Conservation (phyloP, 2,888 invertebrate genomes). For the Nasonia oneida region DNA sequence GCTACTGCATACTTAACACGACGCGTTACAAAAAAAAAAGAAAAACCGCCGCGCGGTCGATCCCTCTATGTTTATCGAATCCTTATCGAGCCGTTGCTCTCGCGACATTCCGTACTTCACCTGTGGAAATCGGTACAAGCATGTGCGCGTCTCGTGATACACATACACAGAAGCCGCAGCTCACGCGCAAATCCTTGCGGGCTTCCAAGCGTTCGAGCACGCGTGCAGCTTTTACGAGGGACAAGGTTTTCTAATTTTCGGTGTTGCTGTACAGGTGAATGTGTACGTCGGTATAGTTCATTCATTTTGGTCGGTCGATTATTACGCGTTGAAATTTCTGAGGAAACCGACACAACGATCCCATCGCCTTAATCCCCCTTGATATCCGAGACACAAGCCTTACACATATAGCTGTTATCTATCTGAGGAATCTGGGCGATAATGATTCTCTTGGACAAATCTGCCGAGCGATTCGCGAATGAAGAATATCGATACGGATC, state of each 20-base stretch:
- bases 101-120: not conserved
- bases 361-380: not conserved
- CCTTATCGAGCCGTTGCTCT: slow-evolving; percentile 16
- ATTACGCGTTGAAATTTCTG: not conserved
- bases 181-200: slow-evolving; percentile 15
- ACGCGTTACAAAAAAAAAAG: not conserved
- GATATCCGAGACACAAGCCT: not conserved
- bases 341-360: not conserved
- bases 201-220: not conserved
- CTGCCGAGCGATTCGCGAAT: not conserved
- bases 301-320: not conserved
- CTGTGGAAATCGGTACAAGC: not conserved
- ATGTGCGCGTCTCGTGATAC: not conserved
- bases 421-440: not conserved
- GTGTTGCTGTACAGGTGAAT: not conserved
- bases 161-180: not conserved
- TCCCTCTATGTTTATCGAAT: not conserved
- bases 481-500: not conserved
- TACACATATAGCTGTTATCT: not conserved
- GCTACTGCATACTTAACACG: not conserved
- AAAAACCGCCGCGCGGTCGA: not conserved
- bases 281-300: not conserved
- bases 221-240: not conserved
- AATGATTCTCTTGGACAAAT: not conserved
- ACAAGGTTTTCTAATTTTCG: not conserved